Conservation (phyloP, 2,113 vertebrate genomes). For the Rana temporaria region DNA sequence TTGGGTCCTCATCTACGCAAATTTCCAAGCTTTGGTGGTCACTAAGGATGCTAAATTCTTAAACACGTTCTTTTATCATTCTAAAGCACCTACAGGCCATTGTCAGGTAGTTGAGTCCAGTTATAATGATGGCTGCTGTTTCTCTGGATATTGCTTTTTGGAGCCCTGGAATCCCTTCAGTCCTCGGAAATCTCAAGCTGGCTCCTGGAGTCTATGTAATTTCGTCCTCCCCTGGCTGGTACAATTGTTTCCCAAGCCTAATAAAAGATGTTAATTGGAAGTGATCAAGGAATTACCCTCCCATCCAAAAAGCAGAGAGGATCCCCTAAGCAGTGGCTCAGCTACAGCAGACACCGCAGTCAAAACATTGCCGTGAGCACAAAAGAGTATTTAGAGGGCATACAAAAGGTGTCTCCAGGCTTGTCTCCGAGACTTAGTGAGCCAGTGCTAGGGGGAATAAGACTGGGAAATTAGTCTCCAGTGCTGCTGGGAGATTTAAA, state of each 20-base stretch:
- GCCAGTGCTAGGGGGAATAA: not conserved
- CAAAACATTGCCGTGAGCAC: conserved; percentile 32
- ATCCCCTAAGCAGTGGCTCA: conserved; percentile 6
- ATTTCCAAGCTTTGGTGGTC: no score
- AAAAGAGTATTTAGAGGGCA: conserved; percentile 26
- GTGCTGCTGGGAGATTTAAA: not conserved
- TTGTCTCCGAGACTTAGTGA: conserved; percentile 22
- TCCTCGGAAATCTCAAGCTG: not conserved
- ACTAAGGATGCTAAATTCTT: no score
- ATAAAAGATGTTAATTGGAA: conserved; percentile 22
- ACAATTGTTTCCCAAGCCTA: conserved; percentile 20
- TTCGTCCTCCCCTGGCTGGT: not conserved
- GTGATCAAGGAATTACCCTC: conserved; percentile 16
- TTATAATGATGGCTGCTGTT: not conserved
- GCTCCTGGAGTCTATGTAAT: conserved; percentile 5
- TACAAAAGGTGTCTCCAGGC: conserved; percentile 30
- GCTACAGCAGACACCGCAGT: conserved; percentile 17
- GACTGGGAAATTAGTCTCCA: conserved; percentile 10
- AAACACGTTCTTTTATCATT: no score
- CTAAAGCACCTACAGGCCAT: no score
- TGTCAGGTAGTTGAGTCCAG: no score
- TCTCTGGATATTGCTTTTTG: not conserved
- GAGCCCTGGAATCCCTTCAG: not conserved
- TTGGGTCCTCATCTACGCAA: no score
- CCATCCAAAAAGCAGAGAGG: not conserved